Evolutionary conservation across 2,888 invertebrate genomes (phyloP).

Genomic region (Pherbina coryleti): DNA sequence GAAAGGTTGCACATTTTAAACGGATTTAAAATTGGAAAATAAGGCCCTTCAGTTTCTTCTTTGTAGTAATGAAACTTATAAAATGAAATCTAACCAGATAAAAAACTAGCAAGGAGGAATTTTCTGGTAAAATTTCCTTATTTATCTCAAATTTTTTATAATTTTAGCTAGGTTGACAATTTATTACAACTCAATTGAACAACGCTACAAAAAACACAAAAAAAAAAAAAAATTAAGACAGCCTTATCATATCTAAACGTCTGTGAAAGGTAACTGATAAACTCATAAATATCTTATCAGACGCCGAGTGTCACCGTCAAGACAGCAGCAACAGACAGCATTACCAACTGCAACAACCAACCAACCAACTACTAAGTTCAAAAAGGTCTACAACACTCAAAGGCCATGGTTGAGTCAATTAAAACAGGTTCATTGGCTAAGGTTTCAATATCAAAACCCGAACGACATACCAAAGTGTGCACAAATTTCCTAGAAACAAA

Average conservation of each 20-base stretch:
- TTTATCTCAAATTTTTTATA: not conserved
- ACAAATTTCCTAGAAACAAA: conserved; percentile 66
- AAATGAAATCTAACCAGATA: no score
- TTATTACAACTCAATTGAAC: not conserved
- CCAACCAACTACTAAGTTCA: not conserved
- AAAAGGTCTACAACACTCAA: not conserved
- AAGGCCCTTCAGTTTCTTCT: no score
- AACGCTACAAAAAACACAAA: not conserved
- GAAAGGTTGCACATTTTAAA: no score
- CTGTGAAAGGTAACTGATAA: conserved; percentile 38
- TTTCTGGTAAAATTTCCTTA: not conserved
- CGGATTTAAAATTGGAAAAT: no score
- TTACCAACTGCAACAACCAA: not conserved
- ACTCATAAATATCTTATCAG: conserved; percentile 58
- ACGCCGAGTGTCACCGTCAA: not conserved
- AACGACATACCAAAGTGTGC: conserved; percentile 63
- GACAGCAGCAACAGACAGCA: not conserved
- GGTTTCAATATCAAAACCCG: conserved; percentile 36
- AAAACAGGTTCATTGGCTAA: conserved; percentile 26
- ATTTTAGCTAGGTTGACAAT: not conserved
- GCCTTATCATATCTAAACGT: conserved; percentile 3
- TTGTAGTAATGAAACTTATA: no score
- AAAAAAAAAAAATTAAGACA: not conserved
- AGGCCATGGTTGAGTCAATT: conserved; percentile 20
- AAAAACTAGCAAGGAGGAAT: not conserved